Evolutionary conservation across 2,113 vertebrate genomes (phyloP), one percentile per base, ranked within the genome.

Genomic region (Clinocottus analis): DNA sequence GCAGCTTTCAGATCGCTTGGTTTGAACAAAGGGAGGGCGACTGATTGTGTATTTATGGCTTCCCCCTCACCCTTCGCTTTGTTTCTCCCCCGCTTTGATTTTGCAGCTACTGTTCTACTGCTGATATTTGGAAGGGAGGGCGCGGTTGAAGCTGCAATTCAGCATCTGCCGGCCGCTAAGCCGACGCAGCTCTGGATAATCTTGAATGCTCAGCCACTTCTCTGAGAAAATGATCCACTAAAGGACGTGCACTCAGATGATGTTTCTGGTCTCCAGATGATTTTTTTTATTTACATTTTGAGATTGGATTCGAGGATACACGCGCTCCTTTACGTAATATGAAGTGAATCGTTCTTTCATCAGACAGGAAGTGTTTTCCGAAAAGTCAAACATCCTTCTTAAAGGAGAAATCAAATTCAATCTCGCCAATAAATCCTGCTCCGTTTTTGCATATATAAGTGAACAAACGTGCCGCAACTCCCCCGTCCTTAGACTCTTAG

Each of bases 401-500:
- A n/a, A n/a, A n/a, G n/a, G n/a, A n/a, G n/a, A n/a, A n/a, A n/a
- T 69, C 31, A 39, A 19, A 39, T 51, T 56, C 23, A 56, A 25
- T 29, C 12, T 59, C 27, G 33, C 27, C 27, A 33, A 9, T 25
- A 25, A 68, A 23, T 45, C 25, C 27, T 58, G 2, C 27, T 37
- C 4, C 1, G 1, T n/a, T 43, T 19, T 6, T 58, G 25, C 23
- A 25, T 25, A 47, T 47, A 16, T 17, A 49, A 19, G n/a, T n/a
- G n/a, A n/a, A n/a, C n/a, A n/a, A n/a, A n/a, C n/a, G n/a, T n/a
- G n/a, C n/a, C n/a, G n/a, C n/a, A n/a, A n/a, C n/a, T n/a, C n/a
- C n/a, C n/a, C n/a, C n/a, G n/a, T n/a, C n/a, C n/a, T n/a, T n/a
- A 80, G 72, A 79, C 65, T 75, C 65, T 83, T 49, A 72, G 69